Percentiles rank a stretch among this genome's conserved stretches.
These are phyloP conservation scores for Phoeniculus purpureus DNA, from an alignment of 2,797 vertebrate species.

Conservation along the genomic window DNA sequence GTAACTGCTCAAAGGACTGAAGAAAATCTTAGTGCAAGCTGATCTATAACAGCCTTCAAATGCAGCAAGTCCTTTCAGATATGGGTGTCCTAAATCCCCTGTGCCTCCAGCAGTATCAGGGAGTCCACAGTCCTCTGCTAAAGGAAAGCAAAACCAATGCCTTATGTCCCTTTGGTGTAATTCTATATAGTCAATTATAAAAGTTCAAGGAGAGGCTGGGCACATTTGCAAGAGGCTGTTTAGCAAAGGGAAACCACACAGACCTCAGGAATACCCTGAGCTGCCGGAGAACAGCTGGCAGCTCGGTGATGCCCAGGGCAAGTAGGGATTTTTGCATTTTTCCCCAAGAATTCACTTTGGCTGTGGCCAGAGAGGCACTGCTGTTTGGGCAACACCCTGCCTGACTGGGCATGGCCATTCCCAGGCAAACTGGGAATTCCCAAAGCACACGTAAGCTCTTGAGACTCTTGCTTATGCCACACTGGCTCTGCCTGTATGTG, in stretches of 20 bases:
- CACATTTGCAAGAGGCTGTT: background rate
- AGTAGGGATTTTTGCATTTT: background rate
- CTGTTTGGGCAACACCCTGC: background rate
- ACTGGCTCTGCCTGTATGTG: accelerated
- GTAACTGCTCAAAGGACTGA: background rate
- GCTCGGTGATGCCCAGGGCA: background rate
- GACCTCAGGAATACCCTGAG: background rate
- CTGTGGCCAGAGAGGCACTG: background rate
- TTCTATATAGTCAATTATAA: background rate
- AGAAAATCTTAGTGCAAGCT: background rate
- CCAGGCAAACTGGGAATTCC: background rate
- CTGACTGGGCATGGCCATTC: accelerated
- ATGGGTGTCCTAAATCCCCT: background rate
- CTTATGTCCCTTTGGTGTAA: background rate
- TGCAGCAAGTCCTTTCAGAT: background rate
- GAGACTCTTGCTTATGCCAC: background rate
- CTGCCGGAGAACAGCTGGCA: background rate
- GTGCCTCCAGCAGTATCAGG: accelerated
- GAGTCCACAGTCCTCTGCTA: background rate
- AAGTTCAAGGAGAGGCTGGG: background rate
- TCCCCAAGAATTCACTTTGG: background rate
- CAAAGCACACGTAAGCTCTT: background rate
- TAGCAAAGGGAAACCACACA: background rate
- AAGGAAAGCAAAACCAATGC: background rate
- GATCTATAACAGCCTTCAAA: background rate